Conservation (phyloP, 2,113 vertebrate genomes). For the Apteryx mantelli region DNA sequence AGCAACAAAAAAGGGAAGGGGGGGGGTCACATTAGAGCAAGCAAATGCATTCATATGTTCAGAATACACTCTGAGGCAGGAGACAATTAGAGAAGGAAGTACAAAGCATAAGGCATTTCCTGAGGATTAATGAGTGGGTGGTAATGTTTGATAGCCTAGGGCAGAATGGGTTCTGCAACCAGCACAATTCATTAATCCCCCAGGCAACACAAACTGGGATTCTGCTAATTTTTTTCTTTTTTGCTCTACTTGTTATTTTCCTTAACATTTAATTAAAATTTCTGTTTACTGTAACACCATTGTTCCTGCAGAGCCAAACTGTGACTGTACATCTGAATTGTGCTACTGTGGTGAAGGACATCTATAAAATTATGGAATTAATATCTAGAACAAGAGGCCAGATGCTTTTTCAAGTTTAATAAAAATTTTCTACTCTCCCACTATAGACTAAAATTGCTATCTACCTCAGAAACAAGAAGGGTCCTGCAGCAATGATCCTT, state of each 20-base stretch:
- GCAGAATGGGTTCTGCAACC: conserved; percentile 38
- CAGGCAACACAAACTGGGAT: conserved; percentile 30
- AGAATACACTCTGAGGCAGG: conserved; percentile 3
- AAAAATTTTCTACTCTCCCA: neutral
- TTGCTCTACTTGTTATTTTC: neutral
- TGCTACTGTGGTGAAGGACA: neutral
- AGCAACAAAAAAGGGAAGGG: neutral
- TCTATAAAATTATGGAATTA: neutral
- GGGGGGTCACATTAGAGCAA: neutral
- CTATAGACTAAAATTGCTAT: neutral
- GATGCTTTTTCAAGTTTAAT: neutral
- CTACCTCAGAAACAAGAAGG: neutral
- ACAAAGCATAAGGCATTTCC: conserved; percentile 60
- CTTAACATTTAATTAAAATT: conserved; percentile 17
- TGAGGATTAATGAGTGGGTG: conserved; percentile 56
- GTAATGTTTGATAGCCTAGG: conserved; percentile 34
- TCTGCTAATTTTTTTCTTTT: neutral
- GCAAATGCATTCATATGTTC: conserved; percentile 15
- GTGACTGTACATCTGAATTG: neutral
- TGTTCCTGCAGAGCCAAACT: neutral
- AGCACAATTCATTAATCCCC: conserved; percentile 46
- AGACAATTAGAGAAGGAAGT: conserved; percentile 63
- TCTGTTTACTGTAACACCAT: neutral
- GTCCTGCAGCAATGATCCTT: neutral
- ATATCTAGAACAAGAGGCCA: neutral